Base-by-base conservation (phyloP, 1,140 invertebrate species). In the Drosophila sp. region DNA sequence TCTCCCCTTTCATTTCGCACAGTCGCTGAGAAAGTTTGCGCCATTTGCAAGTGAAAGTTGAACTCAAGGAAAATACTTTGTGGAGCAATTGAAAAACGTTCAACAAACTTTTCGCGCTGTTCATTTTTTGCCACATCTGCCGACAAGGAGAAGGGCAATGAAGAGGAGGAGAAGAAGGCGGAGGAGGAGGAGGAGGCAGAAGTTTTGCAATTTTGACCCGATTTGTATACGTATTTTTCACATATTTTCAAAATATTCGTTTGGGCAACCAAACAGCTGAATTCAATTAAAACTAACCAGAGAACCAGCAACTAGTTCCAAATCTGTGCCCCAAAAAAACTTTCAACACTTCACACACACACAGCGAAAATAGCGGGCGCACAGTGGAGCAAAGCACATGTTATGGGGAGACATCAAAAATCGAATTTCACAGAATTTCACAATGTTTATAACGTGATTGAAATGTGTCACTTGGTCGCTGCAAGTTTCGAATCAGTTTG, bases 81-180 rank as follows among this genome's bases (percentile, higher is more conserved):
- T 41, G 61, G 36, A 72, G 67, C 78, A 89, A 82, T 87, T 87
- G 83, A 89, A 87, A 87, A 87, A 67, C 71, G 76, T 66, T 87
- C 71, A 74, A 59, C 62, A 67, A 80, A 75, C 67, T 87, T 79
- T 69, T 40, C 51, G 34, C 62, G 64, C 64, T 71, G 75, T 81
- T 84, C 41, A 79, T 72, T 89, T 81, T 58, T 63, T 21, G 53
- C 29, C 58, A 51, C 56, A 59, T 40, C 48, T 50, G 48, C 25
- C 36, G 11, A 13, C 36, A 27, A 27, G 25, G 46, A 5, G 45
- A 6, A 25, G 7, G 2, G 25, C n/a, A n/a, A n/a, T n/a, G 9
- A 50, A 50, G 27, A 13, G 50, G 9, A 7, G 34, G n/a, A n/a
- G 11, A 7, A 9, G 5, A 7, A 45, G 48, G 13, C 0, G 2